Evolutionary conservation across 2,797 vertebrate genomes (phyloP).

Genomic region (Petrocephalus schoutedeni): DNA sequence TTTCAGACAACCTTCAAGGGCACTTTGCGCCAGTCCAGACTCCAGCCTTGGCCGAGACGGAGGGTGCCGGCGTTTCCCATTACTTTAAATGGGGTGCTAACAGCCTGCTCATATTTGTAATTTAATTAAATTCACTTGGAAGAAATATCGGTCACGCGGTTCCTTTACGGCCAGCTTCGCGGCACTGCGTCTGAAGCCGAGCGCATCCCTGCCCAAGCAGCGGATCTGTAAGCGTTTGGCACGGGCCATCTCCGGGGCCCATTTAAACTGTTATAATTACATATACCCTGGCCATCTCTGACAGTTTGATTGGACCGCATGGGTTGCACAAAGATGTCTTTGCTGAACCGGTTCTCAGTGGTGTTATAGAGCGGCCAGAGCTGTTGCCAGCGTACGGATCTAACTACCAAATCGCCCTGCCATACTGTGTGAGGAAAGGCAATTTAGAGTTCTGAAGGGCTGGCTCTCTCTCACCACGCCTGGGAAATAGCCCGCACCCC

Average conservation of each 20-base stretch:
- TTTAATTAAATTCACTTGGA: slow-evolving; percentile 78
- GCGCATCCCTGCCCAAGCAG: slow-evolving; percentile 60
- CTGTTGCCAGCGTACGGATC: slow-evolving; percentile 20
- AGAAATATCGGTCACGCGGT: slow-evolving; percentile 63
- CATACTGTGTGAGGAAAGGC: slow-evolving; percentile 16
- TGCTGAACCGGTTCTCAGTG: slow-evolving; percentile 22
- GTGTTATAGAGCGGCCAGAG: neutral
- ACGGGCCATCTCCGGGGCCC: slow-evolving; percentile 59
- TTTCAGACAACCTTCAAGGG: slow-evolving; percentile 79
- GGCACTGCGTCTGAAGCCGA: slow-evolving; percentile 15
- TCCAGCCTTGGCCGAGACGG: slow-evolving; percentile 68
- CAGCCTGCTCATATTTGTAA: slow-evolving; percentile 76
- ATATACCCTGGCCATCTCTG: slow-evolving; percentile 63
- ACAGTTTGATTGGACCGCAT: slow-evolving; percentile 65
- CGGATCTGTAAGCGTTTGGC: slow-evolving; percentile 63
- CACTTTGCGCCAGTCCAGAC: slow-evolving; percentile 67
- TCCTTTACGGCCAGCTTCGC: slow-evolving; percentile 58
- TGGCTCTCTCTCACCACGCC: neutral
- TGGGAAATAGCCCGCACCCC: neutral
- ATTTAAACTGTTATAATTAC: slow-evolving; percentile 72
- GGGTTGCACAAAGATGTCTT: slow-evolving; percentile 55
- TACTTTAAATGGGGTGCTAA: slow-evolving; percentile 76
- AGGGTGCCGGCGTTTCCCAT: slow-evolving; percentile 73
- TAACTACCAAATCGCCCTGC: slow-evolving; percentile 11
- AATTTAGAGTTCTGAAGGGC: slow-evolving; percentile 25